A percentile compares a stretch with the other conserved stretches of the same genome.
Conservation (phyloP, 2,888 invertebrate genomes). For the Epinotia demarniana region DNA sequence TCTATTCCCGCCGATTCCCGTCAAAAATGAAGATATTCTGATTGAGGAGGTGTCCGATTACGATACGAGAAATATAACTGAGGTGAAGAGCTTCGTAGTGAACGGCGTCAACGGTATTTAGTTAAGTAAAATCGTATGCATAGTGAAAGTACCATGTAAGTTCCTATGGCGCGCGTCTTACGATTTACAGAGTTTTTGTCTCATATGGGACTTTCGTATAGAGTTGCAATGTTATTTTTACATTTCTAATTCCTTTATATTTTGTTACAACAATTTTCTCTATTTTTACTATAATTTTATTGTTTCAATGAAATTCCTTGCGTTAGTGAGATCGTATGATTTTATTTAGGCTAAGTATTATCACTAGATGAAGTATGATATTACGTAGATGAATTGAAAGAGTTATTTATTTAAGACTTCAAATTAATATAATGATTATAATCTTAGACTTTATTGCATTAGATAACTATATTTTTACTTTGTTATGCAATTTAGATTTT, state of each 20-base stretch:
- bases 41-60: slow-evolving; percentile 76
- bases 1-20: slow-evolving; percentile 70
- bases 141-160: slow-evolving; percentile 21
- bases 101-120: slow-evolving; percentile 57
- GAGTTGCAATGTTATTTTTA: slow-evolving; percentile 23
- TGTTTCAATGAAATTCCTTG: slow-evolving; percentile 66
- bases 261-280: slow-evolving; percentile 42
- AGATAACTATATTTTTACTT: slow-evolving; percentile 52
- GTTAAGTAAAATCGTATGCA: not conserved
- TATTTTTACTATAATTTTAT: slow-evolving; percentile 44
- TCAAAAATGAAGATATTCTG: slow-evolving; percentile 74
- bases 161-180: not conserved
- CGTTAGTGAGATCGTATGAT: slow-evolving; percentile 67
- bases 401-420: slow-evolving; percentile 70
- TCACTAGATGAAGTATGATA: slow-evolving; percentile 56
- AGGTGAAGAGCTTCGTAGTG: slow-evolving; percentile 75
- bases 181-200: not conserved
- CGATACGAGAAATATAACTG: slow-evolving; percentile 70
- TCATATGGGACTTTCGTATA: slow-evolving; percentile 24
- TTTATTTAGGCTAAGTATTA: slow-evolving; percentile 68
- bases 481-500: slow-evolving; percentile 59
- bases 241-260: slow-evolving; percentile 33
- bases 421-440: slow-evolving; percentile 67
- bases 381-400: slow-evolving; percentile 45
- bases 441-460: slow-evolving; percentile 43